These are phyloP conservation scores for Sipha flava DNA, from an alignment of 1,140 invertebrate genomes.

Conservation along the genomic window DNA sequence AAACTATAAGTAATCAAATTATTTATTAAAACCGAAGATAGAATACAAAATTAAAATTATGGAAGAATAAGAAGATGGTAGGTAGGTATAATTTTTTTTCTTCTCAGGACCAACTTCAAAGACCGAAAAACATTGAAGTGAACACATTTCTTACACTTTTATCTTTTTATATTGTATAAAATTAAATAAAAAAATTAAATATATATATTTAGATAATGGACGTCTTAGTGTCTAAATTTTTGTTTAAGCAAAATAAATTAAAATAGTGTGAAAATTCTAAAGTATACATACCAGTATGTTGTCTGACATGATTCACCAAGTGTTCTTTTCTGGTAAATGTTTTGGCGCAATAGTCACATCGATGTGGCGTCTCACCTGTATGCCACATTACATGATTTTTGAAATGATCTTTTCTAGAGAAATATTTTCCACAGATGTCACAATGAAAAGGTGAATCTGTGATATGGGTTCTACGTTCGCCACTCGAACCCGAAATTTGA, in stretches of 20 bases:
- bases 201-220: constrained; percentile 32
- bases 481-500: constrained; percentile 17
- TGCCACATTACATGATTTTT: constrained; percentile 60
- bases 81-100: neutral
- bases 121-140: constrained; percentile 15
- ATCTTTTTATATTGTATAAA: neutral
- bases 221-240: constrained; percentile 26
- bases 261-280: neutral
- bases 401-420: constrained; percentile 61
- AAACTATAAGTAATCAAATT: neutral
- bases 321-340: constrained; percentile 75
- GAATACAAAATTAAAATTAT: too few relatives aligned
- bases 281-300: constrained; percentile 53
- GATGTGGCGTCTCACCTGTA: constrained; percentile 64
- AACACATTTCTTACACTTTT: constrained; percentile 20
- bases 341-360: constrained; percentile 71
- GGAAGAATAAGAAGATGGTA: neutral
- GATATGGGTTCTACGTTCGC: constrained; percentile 31
- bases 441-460: constrained; percentile 55
- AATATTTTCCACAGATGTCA: constrained; percentile 48
- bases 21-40: neutral
- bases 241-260: constrained; percentile 28
- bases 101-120: neutral
- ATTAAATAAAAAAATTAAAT: constrained; percentile 27
- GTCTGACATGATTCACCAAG: constrained; percentile 63